Percentiles rank a stretch among this genome's conserved stretches.
Evolutionary conservation across 2,888 invertebrate genomes (phyloP).

Genomic region (Yponomeuta malinellus): DNA sequence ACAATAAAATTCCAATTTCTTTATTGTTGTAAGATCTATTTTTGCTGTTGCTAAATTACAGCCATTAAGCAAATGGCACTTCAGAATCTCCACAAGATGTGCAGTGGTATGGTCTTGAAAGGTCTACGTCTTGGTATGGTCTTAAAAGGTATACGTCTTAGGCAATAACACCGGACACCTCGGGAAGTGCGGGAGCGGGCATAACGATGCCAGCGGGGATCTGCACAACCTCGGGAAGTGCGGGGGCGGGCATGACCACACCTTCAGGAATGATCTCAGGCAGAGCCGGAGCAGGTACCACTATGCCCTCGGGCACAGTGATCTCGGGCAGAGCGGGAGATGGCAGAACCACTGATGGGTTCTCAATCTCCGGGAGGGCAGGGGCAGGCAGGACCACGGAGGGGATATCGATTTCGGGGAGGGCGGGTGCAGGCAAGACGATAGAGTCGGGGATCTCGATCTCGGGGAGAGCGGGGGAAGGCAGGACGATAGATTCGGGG

Average conservation of each 20-base stretch:
- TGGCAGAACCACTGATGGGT: constrained; percentile 12
- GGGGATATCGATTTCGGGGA: constrained; percentile 19
- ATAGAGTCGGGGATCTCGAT: constrained; percentile 14
- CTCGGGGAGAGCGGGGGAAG: constrained; percentile 22
- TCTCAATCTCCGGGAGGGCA: constrained; percentile 15
- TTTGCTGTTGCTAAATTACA: background rate
- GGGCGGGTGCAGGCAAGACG: constrained; percentile 18
- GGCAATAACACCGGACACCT: background rate
- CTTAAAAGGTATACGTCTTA: background rate
- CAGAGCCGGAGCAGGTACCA: constrained; percentile 19
- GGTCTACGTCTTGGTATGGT: background rate
- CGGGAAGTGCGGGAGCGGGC: constrained; percentile 4
- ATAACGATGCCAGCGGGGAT: background rate
- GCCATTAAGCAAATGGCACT: background rate
- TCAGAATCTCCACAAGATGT: background rate
- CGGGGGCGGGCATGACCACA: constrained; percentile 16
- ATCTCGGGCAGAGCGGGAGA: constrained; percentile 20
- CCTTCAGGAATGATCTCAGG: constrained; percentile 12
- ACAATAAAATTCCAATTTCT: background rate
- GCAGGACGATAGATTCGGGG: constrained; percentile 19
- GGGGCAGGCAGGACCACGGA: constrained; percentile 19
- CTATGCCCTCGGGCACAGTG: constrained; percentile 15
- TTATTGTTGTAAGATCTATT: background rate
- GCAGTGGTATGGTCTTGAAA: background rate
- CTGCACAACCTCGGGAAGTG: constrained; percentile 12